Evolutionary conservation across 2,888 invertebrate species (phyloP), one percentile per base, ranked within the genome.

Genomic region (Glaucopsyche alexis): DNA sequence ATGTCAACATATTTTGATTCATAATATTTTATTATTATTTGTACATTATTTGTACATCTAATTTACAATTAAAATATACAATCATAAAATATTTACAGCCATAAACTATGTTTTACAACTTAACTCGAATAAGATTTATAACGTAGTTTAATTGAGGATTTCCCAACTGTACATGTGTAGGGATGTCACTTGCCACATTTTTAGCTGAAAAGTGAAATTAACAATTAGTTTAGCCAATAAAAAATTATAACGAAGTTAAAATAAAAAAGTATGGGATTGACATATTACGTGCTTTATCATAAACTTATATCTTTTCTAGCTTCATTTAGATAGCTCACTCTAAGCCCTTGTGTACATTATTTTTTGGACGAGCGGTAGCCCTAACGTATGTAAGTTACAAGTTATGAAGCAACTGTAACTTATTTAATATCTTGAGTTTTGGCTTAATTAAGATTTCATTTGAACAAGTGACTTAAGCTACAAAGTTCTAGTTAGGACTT

Each of bases 391-490:
- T 60, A 60, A 60, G 55, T 60, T 19, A 60, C 60, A 13, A 47
- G 13, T 47, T 47, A 47, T 60, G 19, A 60, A 13, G 60, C 60
- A 60, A 60, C 60, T 29, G 29, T 60, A 60, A 60, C 60, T 60
- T 60, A 60, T 60, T 60, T 60, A 60, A 60, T 60, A 60, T 29
- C 60, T 60, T 60, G 60, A 60, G 60, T 60, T 60, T 60, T 60
- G 60, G 60, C 60, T 60, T 60, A 60, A 60, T 60, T 60, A 38
- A 60, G 60, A 60, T 60, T 60, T 60, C 60, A 60, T 60, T 60
- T 11, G 60, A 29, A 29, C 60, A 38, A 60, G 13, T 60, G 29
- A 60, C 60, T 55, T 60, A n/a, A 50, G 29, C 60, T 29, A 60
- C 29, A 38, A 6, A 60, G 55, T 55, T 16, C 55, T 55, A 52